phyloP scores from a whole-genome alignment of 23 tunicate genomes.

The Clavelina lepadiformis region DNA sequence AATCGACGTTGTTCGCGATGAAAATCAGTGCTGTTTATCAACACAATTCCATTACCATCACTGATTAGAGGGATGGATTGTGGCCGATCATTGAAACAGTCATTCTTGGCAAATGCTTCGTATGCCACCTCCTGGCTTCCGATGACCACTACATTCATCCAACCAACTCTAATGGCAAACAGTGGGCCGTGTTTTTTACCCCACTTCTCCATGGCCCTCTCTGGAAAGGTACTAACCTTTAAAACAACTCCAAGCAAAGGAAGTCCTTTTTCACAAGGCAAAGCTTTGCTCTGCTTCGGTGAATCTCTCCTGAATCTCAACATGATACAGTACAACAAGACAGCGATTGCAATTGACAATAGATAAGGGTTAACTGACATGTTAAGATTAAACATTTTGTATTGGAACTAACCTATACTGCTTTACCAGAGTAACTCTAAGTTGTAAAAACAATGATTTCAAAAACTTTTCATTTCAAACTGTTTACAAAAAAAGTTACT shows the following conservation, averaged over 20 bases:
- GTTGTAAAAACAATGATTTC: no score
- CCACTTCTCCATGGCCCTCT: slow-evolving; percentile 13
- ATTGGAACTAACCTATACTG: no score
- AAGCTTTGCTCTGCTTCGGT: no score
- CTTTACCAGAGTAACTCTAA: no score
- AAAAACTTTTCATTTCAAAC: no score
- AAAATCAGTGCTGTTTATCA: slow-evolving; percentile 6
- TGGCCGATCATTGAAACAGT: slow-evolving; percentile 29
- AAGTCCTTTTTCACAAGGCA: slow-evolving; percentile 10
- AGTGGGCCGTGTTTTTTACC: slow-evolving; percentile 33
- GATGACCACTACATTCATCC: slow-evolving; percentile 17
- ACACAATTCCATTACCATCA: slow-evolving; percentile 20
- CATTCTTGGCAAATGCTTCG: slow-evolving; percentile 47
- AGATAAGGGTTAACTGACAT: no score
- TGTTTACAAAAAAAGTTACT: no score
- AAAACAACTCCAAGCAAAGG: slow-evolving; percentile 12
- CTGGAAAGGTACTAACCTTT: background rate
- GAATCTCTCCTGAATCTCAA: no score
- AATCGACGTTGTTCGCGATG: slow-evolving; percentile 60
- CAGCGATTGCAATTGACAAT: no score
- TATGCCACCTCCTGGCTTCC: slow-evolving; percentile 24
- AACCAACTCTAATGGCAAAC: slow-evolving; percentile 25
- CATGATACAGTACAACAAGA: no score
- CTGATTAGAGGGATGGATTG: slow-evolving; percentile 15
- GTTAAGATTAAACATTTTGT: no score